Evolutionary conservation across 2,888 invertebrate genomes (phyloP).

Genomic region (Pachycephus smyrnensis): DNA sequence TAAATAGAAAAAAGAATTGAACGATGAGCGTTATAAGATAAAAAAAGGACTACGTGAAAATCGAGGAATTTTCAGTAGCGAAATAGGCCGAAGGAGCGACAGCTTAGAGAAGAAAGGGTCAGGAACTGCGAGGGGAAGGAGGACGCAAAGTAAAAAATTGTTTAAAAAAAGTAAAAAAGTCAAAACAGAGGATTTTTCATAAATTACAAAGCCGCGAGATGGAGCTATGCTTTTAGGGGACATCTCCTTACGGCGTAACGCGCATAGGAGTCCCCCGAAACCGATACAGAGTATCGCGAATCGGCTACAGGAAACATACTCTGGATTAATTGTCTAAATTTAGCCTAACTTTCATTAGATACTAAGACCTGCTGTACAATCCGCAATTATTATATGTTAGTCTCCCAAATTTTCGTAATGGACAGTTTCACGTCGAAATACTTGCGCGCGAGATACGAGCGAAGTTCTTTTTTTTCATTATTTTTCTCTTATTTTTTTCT

Average conservation of each 20-base stretch:
- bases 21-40: not conserved
- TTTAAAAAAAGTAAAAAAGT: not conserved
- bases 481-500: slow-evolving; percentile 31
- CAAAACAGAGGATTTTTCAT: no score
- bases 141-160: not conserved
- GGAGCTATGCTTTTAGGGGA: no score
- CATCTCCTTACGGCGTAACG: no score
- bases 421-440: slow-evolving; percentile 16
- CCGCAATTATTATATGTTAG: not conserved
- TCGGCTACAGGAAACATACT: not conserved
- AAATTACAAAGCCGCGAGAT: no score
- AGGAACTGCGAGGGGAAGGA: not conserved
- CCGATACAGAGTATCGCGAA: no score
- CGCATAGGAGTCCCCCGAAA: no score
- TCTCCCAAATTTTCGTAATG: not conserved
- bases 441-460: slow-evolving; percentile 35
- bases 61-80: not conserved
- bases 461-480: slow-evolving; percentile 29
- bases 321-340: not conserved
- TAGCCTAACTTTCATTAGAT: not conserved
- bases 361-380: not conserved
- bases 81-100: not conserved
- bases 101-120: not conserved
- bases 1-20: not conserved
- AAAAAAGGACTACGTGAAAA: not conserved